A percentile compares a stretch with the other conserved stretches of the same genome.
Evolutionary conservation across 1,140 invertebrate species (phyloP).

Genomic region (Plutomurus gul): DNA sequence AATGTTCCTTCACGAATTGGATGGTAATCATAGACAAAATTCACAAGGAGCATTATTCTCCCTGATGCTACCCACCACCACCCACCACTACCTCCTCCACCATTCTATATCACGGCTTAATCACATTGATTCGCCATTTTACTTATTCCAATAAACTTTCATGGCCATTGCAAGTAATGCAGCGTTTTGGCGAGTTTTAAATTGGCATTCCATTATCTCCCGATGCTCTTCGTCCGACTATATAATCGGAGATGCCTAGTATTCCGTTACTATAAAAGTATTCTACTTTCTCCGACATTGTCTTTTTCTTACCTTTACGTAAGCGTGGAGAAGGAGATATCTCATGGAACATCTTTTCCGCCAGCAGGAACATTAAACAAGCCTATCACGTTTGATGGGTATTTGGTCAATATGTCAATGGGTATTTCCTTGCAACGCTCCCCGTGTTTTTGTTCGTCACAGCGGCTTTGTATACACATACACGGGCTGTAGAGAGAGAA

Average conservation of each 20-base stretch:
- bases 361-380: background rate
- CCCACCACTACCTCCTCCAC: no score
- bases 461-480: background rate
- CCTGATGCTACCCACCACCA: no score
- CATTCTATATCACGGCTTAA: background rate
- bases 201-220: background rate
- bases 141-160: background rate
- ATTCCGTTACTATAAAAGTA: no score
- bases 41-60: no score
- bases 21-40: no score
- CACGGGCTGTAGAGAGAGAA: background rate
- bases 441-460: background rate
- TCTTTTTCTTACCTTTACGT: constrained; percentile 15
- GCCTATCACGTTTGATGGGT: constrained; percentile 9
- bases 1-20: no score
- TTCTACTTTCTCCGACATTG: no score
- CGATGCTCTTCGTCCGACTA: background rate
- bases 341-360: background rate
- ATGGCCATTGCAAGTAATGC: background rate
- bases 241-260: background rate
- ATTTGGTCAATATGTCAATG: constrained; percentile 8
- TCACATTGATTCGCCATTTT: background rate
- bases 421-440: background rate
- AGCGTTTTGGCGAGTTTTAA: background rate
- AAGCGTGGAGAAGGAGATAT: background rate